Base-by-base conservation (phyloP, 2,888 invertebrate species). In the Phengaris arion region DNA sequence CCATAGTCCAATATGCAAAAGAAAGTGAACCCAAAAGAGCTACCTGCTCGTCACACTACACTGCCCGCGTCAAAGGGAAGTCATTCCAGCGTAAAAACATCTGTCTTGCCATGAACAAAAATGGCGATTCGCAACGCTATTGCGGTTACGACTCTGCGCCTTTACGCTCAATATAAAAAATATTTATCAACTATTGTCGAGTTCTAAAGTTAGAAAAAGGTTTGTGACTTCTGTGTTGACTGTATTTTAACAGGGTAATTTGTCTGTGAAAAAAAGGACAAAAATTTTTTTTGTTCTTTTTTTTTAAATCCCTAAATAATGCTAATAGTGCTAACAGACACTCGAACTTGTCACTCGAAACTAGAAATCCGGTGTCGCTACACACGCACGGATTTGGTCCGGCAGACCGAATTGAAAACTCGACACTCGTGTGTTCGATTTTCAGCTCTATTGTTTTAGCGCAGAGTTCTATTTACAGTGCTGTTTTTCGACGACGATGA, bases 51-150 rank as follows among this genome's bases (percentile, higher is more conserved):
- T 87, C 84, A 85, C 84, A 84, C 82, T 79, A 77, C 74, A 81
- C 78, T 81, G 82, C 78, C 79, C 79, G 75, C 81, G 79, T 81
- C 83, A 83, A 86, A 87, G 85, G 83, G 82, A 85, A 85, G 79
- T 81, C 83, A 81, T 78, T 83, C 80, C 79, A 83, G 83, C 84
- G 79, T 80, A 75, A 64, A 64, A 64, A 78, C 81, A 84, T 81
- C 81, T 78, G 80, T 81, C 82, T 78, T 80, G 74, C 79, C 77
- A 80, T 76, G 81, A 82, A 75, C 77, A 78, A 78, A 77, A 78
- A 80, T 79, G 77, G 77, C 74, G 77, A 78, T 77, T 77, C 74
- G 77, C 74, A 68, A 75, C 64, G 77, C 77, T 79, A 76, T 78
- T 76, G 75, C 75, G 76, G 78, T 76, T 72, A 54, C 52, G 9